Percentiles rank a stretch among this genome's conserved stretches.
phyloP scores from a whole-genome alignment of 2,113 vertebrate species.

The Cercocebus atys region DNA sequence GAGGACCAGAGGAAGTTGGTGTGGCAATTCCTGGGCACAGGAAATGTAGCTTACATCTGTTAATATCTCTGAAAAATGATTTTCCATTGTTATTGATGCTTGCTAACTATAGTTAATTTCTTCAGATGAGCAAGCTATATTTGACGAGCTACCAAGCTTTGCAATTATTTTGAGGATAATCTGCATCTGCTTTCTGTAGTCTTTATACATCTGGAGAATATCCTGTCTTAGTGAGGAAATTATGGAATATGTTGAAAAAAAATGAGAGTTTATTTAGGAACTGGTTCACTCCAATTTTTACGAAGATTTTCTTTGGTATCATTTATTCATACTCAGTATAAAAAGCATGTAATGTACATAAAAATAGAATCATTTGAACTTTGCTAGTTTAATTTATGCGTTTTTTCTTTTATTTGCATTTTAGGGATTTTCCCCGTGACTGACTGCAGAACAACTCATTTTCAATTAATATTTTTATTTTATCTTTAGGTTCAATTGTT shows the following conservation, averaged over 20 bases:
- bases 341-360: background rate
- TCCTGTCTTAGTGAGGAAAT: background rate
- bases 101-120: background rate
- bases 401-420: slow-evolving; percentile 57
- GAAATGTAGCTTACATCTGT: background rate
- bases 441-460: background rate
- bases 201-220: background rate
- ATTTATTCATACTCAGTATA: background rate
- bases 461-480: slow-evolving; percentile 57
- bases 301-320: background rate
- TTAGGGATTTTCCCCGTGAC: slow-evolving; percentile 40
- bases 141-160: background rate
- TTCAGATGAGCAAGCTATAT: background rate
- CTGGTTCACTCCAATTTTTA: background rate
- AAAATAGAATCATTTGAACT: slow-evolving; percentile 60
- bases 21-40: background rate
- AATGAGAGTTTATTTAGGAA: background rate
- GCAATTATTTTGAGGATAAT: background rate
- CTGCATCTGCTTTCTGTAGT: background rate
- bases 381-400: slow-evolving; percentile 38
- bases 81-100: background rate
- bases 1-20: background rate
- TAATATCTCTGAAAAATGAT: slow-evolving; percentile 5
- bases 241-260: background rate
- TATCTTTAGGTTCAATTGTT: slow-evolving; percentile 41